Conservation (phyloP, 2,797 vertebrate genomes). For the Pseudocheirus occidentalis region DNA sequence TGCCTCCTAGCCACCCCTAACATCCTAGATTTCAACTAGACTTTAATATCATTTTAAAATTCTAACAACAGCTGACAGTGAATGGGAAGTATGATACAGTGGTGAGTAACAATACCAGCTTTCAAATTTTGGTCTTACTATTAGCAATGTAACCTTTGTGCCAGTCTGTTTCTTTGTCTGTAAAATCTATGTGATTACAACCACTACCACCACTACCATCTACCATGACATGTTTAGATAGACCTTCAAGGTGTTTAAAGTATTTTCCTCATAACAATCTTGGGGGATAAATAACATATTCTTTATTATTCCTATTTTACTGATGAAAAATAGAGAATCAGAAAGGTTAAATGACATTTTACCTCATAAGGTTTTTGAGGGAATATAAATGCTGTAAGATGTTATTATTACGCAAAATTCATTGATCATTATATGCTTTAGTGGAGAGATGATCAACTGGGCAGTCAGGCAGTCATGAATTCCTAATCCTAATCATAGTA, state of each 20-base stretch:
- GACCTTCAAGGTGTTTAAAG: neutral
- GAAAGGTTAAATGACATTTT: neutral
- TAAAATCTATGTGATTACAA: neutral
- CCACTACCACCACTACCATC: neutral
- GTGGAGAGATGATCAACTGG: neutral
- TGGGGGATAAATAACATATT: neutral
- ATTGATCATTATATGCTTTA: neutral
- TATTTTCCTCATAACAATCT: neutral
- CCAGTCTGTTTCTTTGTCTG: neutral
- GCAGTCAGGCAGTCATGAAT: neutral
- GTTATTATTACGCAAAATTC: neutral
- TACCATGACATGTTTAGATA: neutral
- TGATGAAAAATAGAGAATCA: neutral
- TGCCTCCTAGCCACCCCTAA: too few relatives aligned
- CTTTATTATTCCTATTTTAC: neutral
- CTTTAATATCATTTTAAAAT: neutral
- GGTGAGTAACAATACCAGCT: neutral
- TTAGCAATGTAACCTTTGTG: neutral
- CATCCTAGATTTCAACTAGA: neutral
- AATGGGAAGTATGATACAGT: neutral
- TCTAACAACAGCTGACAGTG: neutral
- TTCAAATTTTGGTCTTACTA: neutral
- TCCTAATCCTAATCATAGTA: neutral
- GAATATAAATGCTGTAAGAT: neutral
- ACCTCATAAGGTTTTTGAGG: neutral